Base-by-base conservation (phyloP, 2,888 invertebrate genomes). In the Sisyra nigra region DNA sequence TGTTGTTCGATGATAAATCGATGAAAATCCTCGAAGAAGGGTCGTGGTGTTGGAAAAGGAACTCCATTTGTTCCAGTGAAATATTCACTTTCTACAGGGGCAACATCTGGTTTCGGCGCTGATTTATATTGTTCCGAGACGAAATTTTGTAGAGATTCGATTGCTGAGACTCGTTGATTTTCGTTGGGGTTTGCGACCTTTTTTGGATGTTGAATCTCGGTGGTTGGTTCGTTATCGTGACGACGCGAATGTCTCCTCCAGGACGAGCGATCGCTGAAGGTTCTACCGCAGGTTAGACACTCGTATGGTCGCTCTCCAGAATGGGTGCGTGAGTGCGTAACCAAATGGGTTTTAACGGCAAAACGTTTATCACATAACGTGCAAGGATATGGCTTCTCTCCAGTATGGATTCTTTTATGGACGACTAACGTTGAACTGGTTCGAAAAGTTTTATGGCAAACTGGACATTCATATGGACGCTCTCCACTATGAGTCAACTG, bases 381-480 rank as follows among this genome's bases (percentile, higher is more conserved):
- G 35, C 42, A 42, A 14, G 35, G 24, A 15, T 42, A 42, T 10
- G 42, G 42, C 19, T 35, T 34, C 19, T 42, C 42, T 8, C 42
- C 60, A 2, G 60, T 62, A 49, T 63, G 64, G 18, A 58, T 58
- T 10, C 61, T 50, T 53, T 58, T 60, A 45, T 63, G 63, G 13
- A 60, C 58, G 1, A 59, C 58, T 33, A 63, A 49, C 44, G 62
- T 59, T 4, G 61, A 61, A n/a, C 60, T 59, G 50, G 61, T 60
- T 13, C 58, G 55, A 48, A 62, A 63, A 42, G 55, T 54, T 4
- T 56, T 57, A 29, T 55, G 48, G 44, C 63, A 62, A 9, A 57
- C 46, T 46, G 57, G 57, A 48, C 62, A 62, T 15, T 48, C 44
- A 41, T 47, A 49, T 6, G 51, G 42, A 5, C 30, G 11, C 34